A percentile compares a stretch with the other conserved stretches of the same genome.
phyloP scores from a whole-genome alignment of 2,888 invertebrate genomes.

The Epicampocera succincta region DNA sequence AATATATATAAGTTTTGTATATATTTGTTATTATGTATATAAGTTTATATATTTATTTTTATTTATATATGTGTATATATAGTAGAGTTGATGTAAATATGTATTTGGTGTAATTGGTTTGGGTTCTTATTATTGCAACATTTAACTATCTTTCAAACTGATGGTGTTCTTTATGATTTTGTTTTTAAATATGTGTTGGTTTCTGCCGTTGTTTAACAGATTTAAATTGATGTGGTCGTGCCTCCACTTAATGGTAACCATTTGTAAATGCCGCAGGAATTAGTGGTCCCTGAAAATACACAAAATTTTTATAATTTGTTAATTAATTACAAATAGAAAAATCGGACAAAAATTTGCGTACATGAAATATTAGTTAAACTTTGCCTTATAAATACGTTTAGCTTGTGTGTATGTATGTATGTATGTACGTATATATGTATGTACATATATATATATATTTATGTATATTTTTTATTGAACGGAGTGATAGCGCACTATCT shows the following conservation, averaged over 20 bases:
- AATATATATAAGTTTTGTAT: constrained; percentile 73
- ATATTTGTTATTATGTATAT: constrained; percentile 71
- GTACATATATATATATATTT: too few relatives aligned
- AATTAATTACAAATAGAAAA: not conserved
- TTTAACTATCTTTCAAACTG: constrained; percentile 60
- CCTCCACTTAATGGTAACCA: constrained; percentile 91
- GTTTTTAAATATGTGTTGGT: constrained; percentile 60
- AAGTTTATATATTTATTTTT: constrained; percentile 71
- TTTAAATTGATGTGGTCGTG: constrained; percentile 75
- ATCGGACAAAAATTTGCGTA: too few relatives aligned
- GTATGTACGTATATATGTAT: too few relatives aligned
- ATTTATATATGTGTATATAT: constrained; percentile 50
- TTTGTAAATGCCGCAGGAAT: constrained; percentile 99
- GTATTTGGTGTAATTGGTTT: constrained; percentile 71
- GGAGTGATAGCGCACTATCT: too few relatives aligned
- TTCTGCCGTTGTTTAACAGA: constrained; percentile 68
- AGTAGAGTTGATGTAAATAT: constrained; percentile 71
- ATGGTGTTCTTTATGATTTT: constrained; percentile 58
- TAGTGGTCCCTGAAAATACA: constrained; percentile 90
- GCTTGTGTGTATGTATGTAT: too few relatives aligned
- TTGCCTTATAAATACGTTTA: too few relatives aligned
- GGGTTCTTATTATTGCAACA: constrained; percentile 66
- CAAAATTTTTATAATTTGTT: constrained; percentile 52
- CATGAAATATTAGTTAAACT: too few relatives aligned
- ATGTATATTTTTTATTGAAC: too few relatives aligned